Percentiles rank a stretch among this genome's conserved stretches.
Conservation (phyloP, 2,797 vertebrate genomes). For the Spea hammondii region DNA sequence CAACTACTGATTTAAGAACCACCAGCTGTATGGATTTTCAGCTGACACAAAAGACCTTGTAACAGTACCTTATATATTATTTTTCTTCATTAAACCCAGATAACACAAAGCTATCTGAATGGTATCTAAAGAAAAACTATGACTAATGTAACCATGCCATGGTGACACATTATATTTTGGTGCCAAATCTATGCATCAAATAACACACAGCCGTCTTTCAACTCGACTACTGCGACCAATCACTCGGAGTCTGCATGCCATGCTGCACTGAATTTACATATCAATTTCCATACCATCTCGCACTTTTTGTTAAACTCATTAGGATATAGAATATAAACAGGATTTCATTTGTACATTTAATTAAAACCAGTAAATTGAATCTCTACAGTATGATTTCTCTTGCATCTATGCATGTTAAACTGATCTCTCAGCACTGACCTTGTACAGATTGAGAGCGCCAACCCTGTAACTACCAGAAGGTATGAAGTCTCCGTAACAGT, state of each 20-base stretch:
- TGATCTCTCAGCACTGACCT: slow-evolving; percentile 35
- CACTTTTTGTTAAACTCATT: slow-evolving; percentile 44
- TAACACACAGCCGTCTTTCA: slow-evolving; percentile 19
- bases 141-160: no score
- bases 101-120: no score
- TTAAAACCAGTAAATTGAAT: slow-evolving; percentile 49
- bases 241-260: slow-evolving; percentile 40
- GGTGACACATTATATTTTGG: no score
- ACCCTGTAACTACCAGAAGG: slow-evolving; percentile 35
- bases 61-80: no score
- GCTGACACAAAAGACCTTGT: no score
- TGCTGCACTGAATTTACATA: slow-evolving; percentile 50
- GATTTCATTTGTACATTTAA: slow-evolving; percentile 51
- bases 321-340: slow-evolving; percentile 48
- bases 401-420: slow-evolving; percentile 44
- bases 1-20: no score
- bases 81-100: no score
- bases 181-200: slow-evolving; percentile 32
- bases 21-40: no score
- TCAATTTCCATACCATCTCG: slow-evolving; percentile 47
- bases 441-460: slow-evolving; percentile 22
- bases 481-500: slow-evolving; percentile 19
- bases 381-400: slow-evolving; percentile 41
- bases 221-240: slow-evolving; percentile 11
- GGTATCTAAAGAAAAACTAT: no score